A percentile compares a stretch with the other conserved stretches of the same genome.
phyloP scores from a whole-genome alignment of 2,888 invertebrate species.

The Cetonia aurata region DNA sequence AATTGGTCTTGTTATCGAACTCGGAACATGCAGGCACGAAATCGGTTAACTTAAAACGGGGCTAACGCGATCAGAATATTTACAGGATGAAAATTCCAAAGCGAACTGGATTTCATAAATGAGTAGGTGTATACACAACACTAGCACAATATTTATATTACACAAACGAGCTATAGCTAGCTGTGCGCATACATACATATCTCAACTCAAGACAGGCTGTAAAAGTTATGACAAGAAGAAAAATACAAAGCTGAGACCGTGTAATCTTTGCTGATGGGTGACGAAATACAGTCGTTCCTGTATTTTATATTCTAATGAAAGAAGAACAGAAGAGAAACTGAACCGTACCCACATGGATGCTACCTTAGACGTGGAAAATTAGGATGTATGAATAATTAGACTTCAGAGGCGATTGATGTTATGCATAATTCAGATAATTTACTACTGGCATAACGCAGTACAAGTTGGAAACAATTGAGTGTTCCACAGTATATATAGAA shows the following conservation, averaged over 20 bases:
- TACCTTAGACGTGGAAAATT: constrained; percentile 7
- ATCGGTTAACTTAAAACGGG: constrained; percentile 13
- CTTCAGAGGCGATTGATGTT: neutral
- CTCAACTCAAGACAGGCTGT: neutral
- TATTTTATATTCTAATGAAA: no score
- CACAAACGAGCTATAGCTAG: neutral
- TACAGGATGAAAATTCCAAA: constrained; percentile 20
- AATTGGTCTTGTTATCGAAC: constrained; percentile 15
- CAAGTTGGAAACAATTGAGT: neutral
- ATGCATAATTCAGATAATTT: constrained; percentile 17
- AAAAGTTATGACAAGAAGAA: neutral
- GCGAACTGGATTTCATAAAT: constrained; percentile 3
- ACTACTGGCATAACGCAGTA: neutral
- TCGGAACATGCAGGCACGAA: neutral
- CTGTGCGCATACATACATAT: neutral
- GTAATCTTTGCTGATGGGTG: constrained; percentile 13
- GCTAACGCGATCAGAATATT: constrained; percentile 19
- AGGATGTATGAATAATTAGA: constrained; percentile 1
- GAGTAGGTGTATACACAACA: neutral
- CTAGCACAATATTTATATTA: constrained; percentile 1
- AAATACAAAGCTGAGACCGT: neutral
- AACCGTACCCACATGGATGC: neutral
- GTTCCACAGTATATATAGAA: no score
- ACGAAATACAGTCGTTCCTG: neutral
- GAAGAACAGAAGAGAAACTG: neutral